Evolutionary conservation across 2,888 invertebrate genomes (phyloP).

Genomic region (Agrenia bidenticulata): DNA sequence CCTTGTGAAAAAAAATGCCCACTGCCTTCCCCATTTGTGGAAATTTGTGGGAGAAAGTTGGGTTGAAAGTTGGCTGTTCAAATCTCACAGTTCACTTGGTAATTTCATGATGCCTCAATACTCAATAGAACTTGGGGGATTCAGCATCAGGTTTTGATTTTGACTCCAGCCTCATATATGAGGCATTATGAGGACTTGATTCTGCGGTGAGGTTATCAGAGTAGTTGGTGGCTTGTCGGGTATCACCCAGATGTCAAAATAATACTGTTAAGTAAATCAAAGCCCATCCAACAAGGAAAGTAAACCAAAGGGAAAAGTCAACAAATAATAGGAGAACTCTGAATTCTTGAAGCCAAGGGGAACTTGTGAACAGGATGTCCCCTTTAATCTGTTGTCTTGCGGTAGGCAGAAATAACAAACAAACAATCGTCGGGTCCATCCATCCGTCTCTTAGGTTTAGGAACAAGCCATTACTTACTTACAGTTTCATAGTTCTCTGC

Average conservation of each 20-base stretch:
- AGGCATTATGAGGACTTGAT: background rate
- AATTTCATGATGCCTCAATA: too few relatives aligned
- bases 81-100: too few relatives aligned
- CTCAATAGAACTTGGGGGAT: too few relatives aligned
- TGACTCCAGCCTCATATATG: too few relatives aligned
- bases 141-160: too few relatives aligned
- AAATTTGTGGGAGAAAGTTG: background rate
- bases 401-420: background rate
- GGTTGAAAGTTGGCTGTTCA: too few relatives aligned
- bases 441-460: too few relatives aligned
- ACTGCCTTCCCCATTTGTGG: too few relatives aligned
- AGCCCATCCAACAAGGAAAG: slow-evolving; percentile 2
- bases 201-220: background rate
- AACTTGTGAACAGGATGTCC: slow-evolving; percentile 15
- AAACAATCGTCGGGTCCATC: background rate
- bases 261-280: background rate
- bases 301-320: slow-evolving; percentile 12
- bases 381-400: slow-evolving; percentile 10
- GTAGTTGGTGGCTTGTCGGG: background rate
- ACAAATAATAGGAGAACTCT: slow-evolving; percentile 13
- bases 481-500: too few relatives aligned
- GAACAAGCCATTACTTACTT: too few relatives aligned
- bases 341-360: background rate
- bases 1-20: too few relatives aligned
- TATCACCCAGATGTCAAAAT: slow-evolving; percentile 12